Evolutionary conservation across 2,888 invertebrate species (phyloP), one percentile per base, ranked within the genome.

Genomic region (Tipula lateralis): DNA sequence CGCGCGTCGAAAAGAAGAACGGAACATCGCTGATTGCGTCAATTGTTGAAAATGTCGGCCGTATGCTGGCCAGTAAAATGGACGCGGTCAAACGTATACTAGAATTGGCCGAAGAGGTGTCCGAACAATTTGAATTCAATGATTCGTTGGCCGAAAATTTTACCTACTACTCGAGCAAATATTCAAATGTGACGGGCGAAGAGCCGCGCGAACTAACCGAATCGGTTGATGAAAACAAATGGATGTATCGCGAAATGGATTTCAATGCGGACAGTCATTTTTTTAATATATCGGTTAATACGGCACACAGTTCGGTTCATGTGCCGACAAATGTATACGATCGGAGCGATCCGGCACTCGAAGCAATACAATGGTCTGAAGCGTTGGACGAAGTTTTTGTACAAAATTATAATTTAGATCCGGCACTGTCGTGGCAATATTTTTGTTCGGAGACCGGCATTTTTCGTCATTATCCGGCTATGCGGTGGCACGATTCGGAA

Each of bases 361-460:
- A 93, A 87, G 94, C 95, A n/a, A 96, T 99, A 85, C 92, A 94
- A 88, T 99, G 99, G 98, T 97, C 99, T 0, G 94, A 96, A 89
- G 92, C 91, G 19, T 91, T 99, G 84, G 96, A 98, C 88, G 92
- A 94, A 34, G 93, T 95, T 6, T 99, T 99, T 89, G 91, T 91
- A 84, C 93, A 94, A 88, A 99, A 99, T 90, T 96, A 96, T 88
- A 92, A 94, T 86, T 93, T 94, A 0, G 97, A 98, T 91, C 97
- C 97, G 0, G 96, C 97, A 0, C 90, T 98, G 39, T 95, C 95
- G 0, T 99, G 99, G 97, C 99, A 99, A 91, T 99, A 98, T 90
- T 99, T 99, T 89, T 98, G 99, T 32, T 97, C 97, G 87, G 94
- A 96, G 34, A 94, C 95, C 2, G 99, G 99, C 13, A 95, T 99